Percentiles rank a stretch among this genome's conserved stretches.
phyloP scores from a whole-genome alignment of 92 coral and sea anemone genomes.

The Nematostella vectensis region DNA sequence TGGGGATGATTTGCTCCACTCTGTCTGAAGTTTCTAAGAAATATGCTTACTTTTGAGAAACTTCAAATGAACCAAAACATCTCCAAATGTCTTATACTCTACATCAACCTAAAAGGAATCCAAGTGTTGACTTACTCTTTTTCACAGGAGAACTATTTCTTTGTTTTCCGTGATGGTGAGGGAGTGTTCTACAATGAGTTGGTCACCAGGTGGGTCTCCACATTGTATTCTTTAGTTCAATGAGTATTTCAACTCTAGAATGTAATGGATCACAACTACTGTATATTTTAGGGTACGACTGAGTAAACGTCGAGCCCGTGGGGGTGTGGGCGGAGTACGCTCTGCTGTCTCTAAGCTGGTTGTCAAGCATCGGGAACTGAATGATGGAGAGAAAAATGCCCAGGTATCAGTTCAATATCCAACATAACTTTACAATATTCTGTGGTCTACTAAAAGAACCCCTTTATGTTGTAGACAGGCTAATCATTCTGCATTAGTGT shows the following conservation, averaged over 20 bases:
- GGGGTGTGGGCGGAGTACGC: constrained; percentile 94
- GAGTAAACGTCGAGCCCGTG: constrained; percentile 93
- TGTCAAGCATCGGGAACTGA: constrained; percentile 86
- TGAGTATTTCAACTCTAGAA: constrained; percentile 1
- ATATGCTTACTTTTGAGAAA: too few relatives aligned
- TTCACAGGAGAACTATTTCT: constrained; percentile 88
- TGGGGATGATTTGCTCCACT: too few relatives aligned
- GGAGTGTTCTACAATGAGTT: constrained; percentile 95
- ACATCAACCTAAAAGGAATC: too few relatives aligned
- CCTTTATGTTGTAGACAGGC: too few relatives aligned
- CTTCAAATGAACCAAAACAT: too few relatives aligned
- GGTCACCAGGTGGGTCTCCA: constrained; percentile 68
- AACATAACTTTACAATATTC: background rate
- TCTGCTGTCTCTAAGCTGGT: constrained; percentile 95
- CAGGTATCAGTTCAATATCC: constrained; percentile 39
- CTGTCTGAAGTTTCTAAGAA: too few relatives aligned
- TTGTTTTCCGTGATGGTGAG: constrained; percentile 96
- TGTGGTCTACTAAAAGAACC: background rate
- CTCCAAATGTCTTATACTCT: too few relatives aligned
- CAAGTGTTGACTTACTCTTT: too few relatives aligned
- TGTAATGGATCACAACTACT: background rate
- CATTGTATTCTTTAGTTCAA: background rate
- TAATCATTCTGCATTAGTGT: too few relatives aligned
- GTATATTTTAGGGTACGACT: constrained; percentile 84
- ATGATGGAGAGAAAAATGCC: constrained; percentile 73